Evolutionary conservation across 1,140 invertebrate species (phyloP).

Genomic region (Saxidomus purpurata): DNA sequence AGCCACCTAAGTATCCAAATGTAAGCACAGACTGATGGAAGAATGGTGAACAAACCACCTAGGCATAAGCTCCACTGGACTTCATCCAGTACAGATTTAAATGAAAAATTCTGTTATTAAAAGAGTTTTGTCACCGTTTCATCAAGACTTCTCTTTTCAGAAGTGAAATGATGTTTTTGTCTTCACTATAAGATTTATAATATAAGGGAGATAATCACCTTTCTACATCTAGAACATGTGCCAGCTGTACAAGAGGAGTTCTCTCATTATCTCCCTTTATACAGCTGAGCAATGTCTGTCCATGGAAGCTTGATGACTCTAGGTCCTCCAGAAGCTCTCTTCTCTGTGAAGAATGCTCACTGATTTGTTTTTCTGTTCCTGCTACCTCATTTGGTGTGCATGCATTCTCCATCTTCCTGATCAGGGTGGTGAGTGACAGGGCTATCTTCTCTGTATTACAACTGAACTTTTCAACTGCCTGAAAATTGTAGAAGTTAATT

Average conservation of each 20-base stretch:
- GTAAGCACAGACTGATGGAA: too few species aligned
- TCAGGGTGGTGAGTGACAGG: slow-evolving; percentile 87
- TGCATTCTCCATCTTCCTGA: slow-evolving; percentile 91
- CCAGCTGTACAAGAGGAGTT: slow-evolving; percentile 85
- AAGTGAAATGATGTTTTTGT: too few species aligned
- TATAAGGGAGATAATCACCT: slow-evolving; percentile 88
- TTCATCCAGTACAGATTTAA: too few species aligned
- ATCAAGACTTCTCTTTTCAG: too few species aligned
- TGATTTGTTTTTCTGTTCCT: slow-evolving; percentile 86
- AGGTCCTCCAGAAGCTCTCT: slow-evolving; percentile 92
- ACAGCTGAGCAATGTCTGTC: slow-evolving; percentile 91
- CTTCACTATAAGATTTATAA: too few species aligned
- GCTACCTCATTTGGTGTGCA: slow-evolving; percentile 95
- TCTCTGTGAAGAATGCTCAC: slow-evolving; percentile 87
- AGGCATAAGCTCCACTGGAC: too few species aligned
- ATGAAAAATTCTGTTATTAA: too few species aligned
- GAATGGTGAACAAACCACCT: too few species aligned
- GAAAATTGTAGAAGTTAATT: too few species aligned
- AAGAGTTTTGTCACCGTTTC: too few species aligned
- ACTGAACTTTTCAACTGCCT: slow-evolving; percentile 98
- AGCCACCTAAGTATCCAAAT: too few species aligned
- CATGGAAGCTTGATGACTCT: slow-evolving; percentile 92
- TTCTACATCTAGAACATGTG: slow-evolving; percentile 97
- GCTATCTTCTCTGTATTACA: slow-evolving; percentile 95
- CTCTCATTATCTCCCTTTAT: slow-evolving; percentile 84